phyloP scores from a whole-genome alignment of 2,113 vertebrate species.

The Zingel zingel region DNA sequence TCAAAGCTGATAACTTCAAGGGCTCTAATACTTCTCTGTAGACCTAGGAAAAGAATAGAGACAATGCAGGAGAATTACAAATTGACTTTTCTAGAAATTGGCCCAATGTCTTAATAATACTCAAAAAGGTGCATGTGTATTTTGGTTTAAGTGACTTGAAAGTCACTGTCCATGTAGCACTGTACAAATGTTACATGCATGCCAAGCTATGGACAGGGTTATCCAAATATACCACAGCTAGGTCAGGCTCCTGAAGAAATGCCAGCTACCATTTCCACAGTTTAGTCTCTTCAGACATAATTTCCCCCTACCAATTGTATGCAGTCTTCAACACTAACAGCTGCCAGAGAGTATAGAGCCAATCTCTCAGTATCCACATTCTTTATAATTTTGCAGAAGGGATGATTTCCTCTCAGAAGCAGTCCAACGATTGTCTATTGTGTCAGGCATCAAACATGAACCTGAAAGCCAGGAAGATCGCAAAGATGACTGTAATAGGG shows the following conservation, averaged over 20 bases:
- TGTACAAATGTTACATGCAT: not conserved
- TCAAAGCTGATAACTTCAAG: constrained; percentile 85
- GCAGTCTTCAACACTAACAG: constrained; percentile 33
- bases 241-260: constrained; percentile 1
- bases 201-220: not conserved
- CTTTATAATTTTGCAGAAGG: constrained; percentile 50
- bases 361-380: constrained; percentile 46
- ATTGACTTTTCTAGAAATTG: not conserved
- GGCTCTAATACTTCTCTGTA: constrained; percentile 61
- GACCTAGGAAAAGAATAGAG: constrained; percentile 73
- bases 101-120: not conserved
- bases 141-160: not conserved
- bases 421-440: constrained; percentile 72
- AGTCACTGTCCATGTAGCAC: not conserved
- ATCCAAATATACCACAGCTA: constrained; percentile 13
- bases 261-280: constrained; percentile 39
- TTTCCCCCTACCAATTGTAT: constrained; percentile 52
- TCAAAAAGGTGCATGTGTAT: not conserved
- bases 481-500: constrained; percentile 43
- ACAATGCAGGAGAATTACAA: constrained; percentile 24
- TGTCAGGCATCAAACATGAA: constrained; percentile 47
- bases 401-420: constrained; percentile 61
- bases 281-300: constrained; percentile 55
- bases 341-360: constrained; percentile 36
- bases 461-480: constrained; percentile 54